Base-by-base conservation (phyloP, 2,797 vertebrate genomes). In the Onychomys leucogaster region DNA sequence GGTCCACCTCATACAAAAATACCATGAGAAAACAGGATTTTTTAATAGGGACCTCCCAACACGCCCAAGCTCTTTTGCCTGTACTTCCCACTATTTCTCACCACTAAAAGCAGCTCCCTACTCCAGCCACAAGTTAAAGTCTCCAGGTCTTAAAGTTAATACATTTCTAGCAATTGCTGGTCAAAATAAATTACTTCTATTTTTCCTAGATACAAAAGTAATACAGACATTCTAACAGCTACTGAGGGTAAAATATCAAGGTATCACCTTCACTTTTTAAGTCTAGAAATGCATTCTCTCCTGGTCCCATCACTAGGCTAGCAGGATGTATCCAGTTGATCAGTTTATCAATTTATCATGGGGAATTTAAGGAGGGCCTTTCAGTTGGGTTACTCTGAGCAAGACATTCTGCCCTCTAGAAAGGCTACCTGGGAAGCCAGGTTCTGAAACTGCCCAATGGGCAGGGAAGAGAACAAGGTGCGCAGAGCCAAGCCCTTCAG, bases 401-500 rank as follows among this genome's bases (percentile, higher is more conserved):
- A 12, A 57, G 43, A 85, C 3, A 2, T 55, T 81, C 89, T 57
- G 46, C 80, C 61, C 75, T 67, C 1, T 0, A 32, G 83, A 69
- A 17, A 25, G 84, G 87, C 80, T 37, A 21, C 14, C 9, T 1
- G 41, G 75, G 93, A 94, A 71, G 21, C 27, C 86, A 90, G 32
- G 27, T 34, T 78, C 59, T 78, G 77, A 6, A 69, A 67, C 1
- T 29, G 32, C 32, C 46, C 37, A 59, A 23, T 5, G 34, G 73
- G 13, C 86, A 17, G 43, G 55, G 34, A 57, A 8, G 43, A 21
- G 23, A 29, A 75, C 29, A 0, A 11, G 65, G 37, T 16, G 17
- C 19, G 1, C 0, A 32, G 25, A 49, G 65, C 25, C 55, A 25
- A 55, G 32, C 0, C 5, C n/a, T 17, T 9, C 2, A 17, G 0